These are phyloP conservation scores for Hystrix cristata DNA, from an alignment of 2,113 vertebrate genomes.

Conservation along the genomic window DNA sequence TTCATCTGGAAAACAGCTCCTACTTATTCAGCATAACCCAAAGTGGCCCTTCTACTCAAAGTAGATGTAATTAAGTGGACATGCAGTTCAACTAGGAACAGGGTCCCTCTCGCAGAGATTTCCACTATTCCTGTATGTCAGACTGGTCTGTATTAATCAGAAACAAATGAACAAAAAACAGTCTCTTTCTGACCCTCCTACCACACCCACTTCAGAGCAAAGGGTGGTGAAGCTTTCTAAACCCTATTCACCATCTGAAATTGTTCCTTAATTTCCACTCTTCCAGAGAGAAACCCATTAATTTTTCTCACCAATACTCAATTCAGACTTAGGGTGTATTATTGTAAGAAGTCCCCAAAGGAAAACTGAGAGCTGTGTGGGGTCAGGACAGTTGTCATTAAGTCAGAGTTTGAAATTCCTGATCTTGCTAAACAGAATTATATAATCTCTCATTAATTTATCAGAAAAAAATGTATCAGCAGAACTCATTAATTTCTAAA, in stretches of 20 bases:
- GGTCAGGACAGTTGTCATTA: not conserved
- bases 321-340: not conserved
- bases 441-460: slow-evolving; percentile 50
- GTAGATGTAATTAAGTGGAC: not conserved
- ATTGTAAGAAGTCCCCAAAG: not conserved
- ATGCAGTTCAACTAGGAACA: not conserved
- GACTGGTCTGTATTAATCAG: not conserved
- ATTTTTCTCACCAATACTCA: not conserved
- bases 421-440: slow-evolving; percentile 15
- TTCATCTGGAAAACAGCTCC: not conserved
- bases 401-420: not conserved
- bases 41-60: not conserved
- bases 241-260: not conserved
- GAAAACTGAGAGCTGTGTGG: not conserved
- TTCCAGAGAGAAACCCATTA: not conserved
- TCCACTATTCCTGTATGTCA: not conserved
- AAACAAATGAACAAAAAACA: not conserved
- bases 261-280: not conserved
- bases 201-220: not conserved
- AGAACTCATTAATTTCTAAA: slow-evolving; percentile 67
- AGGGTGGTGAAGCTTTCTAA: rapidly evolving
- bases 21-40: not conserved
- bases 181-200: not conserved
- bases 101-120: not conserved
- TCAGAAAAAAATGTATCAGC: slow-evolving; percentile 54